Evolutionary conservation across 2,797 vertebrate genomes (phyloP), one percentile per base, ranked within the genome.

Genomic region (Aselliscus stoliczkanus): DNA sequence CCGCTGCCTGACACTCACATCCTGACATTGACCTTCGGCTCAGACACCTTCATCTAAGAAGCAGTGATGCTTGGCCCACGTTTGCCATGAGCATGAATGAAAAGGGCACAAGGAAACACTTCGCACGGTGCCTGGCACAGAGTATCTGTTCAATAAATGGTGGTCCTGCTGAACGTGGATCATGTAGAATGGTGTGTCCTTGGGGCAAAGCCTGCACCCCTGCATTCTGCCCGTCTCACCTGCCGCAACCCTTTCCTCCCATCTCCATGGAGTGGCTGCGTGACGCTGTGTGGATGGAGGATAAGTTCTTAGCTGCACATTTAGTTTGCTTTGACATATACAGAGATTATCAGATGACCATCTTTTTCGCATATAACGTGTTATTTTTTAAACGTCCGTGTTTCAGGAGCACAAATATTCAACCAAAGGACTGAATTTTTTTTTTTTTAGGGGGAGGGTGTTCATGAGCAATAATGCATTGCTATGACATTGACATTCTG

Each of bases 151-250:
- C 15, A 4, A 2, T 18, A 7, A 37, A 4, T 2, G 29, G n/a
- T 1, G 13, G 27, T 23, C n/a, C 11, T 29, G 4, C 0, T 47
- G 39, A 29, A 4, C 5, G 1, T 1, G 31, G 60, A 17, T 1
- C 9, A 9, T 1, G 6, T 0, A 20, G 47, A 25, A 2, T 1
- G 0, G 7, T 7, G 17, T 17, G 18, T 18, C 1, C 34, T 5
- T 5, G 50, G 10, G 11, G 69, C 5, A 29, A 47, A 27, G 13
- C 25, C 8, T 10, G 23, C 4, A 2, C 42, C 1, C 15, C 56
- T 4, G 0, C 2, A 1, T 10, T 21, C 58, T 4, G 2, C 29
- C 10, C n/a, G 0, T 17, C 7, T 7, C 27, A 1, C 60, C 64
- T 29, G 31, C 3, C n/a, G n/a, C n/a, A n/a, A n/a, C n/a, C n/a